These are phyloP conservation scores for Danio choprae DNA, from an alignment of 2,797 vertebrate genomes.

Conservation along the genomic window DNA sequence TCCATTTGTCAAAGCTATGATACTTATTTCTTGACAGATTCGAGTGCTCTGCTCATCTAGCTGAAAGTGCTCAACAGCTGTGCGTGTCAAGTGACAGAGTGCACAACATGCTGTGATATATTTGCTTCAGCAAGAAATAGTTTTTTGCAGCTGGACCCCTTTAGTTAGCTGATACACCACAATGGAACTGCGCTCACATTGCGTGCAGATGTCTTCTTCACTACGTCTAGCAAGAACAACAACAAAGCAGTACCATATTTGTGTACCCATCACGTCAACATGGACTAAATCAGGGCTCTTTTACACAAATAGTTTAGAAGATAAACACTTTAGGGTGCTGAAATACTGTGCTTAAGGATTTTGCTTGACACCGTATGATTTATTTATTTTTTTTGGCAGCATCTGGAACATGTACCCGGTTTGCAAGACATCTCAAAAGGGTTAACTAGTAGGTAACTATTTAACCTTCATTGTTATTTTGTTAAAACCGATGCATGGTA, in stretches of 20 bases:
- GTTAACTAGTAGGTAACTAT: constrained; percentile 51
- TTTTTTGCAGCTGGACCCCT: constrained; percentile 66
- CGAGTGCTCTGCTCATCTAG: constrained; percentile 62
- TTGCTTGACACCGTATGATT: constrained; percentile 35
- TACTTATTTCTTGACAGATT: constrained; percentile 65
- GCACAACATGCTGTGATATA: constrained; percentile 69
- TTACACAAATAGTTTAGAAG: constrained; percentile 59
- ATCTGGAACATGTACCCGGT: constrained; percentile 53
- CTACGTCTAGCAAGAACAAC: constrained; percentile 49
- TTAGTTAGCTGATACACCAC: constrained; percentile 59
- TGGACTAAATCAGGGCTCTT: constrained; percentile 51
- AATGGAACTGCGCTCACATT: constrained; percentile 57
- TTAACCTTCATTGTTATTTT: constrained; percentile 39
- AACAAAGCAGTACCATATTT: constrained; percentile 34
- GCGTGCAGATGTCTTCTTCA: constrained; percentile 69
- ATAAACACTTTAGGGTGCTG: constrained; percentile 49
- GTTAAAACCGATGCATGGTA: constrained; percentile 34
- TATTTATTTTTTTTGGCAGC: constrained; percentile 42
- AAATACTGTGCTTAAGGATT: constrained; percentile 42
- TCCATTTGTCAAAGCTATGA: constrained; percentile 60
- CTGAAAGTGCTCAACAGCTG: constrained; percentile 70
- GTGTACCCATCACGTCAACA: constrained; percentile 48
- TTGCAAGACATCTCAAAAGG: constrained; percentile 55
- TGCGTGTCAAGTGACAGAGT: constrained; percentile 67
- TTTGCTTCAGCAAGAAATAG: constrained; percentile 71